Evolutionary conservation across 1,140 invertebrate species (phyloP), one percentile per base, ranked within the genome.

Genomic region (Leptinotarsa texana): DNA sequence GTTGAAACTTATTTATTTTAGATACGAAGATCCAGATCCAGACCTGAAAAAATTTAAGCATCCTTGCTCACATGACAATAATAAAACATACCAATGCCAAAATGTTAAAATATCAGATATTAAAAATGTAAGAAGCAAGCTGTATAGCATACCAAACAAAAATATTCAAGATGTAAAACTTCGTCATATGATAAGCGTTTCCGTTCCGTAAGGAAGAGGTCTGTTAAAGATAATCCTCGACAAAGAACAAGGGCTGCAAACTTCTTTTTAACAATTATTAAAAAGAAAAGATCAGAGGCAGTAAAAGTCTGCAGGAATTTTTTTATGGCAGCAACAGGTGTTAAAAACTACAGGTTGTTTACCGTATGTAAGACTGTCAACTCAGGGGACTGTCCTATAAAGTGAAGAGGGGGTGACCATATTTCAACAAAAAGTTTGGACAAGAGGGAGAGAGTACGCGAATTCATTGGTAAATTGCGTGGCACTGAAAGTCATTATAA

Each of bases 401-500:
- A 47, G 75, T 66, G 63, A 76, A 62, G 57, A 74, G 75, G 63
- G 68, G 74, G 42, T 49, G 75, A 62, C 61, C 61, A 42, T 48
- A 70, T 69, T 73, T 77, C 75, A 49, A 18, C 17, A 13, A 74
- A 76, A 74, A 76, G 18, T 76, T 22, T 21, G 51, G 68, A 48
- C 42, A 76, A 76, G 65, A 76, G 74, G 33, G 74, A 73, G 22
- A 74, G 62, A 61, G 42, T 76, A 13, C 13, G 75, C 13, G 5
- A 74, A 18, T 69, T 77, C 73, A 74, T 77, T 70, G 62, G 73
- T 6, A 74, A 77, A 6, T 24, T 77, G 42, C 75, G 72, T 61
- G 73, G 75, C 18, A 74, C 66, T 33, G 73, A 77, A 77, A 74
- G 73, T 51, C 73, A 76, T 49, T 72, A 75, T 57, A 75, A 74